These are phyloP conservation scores for Eciton burchellii DNA, from an alignment of 1,140 invertebrate genomes.

Conservation along the genomic window DNA sequence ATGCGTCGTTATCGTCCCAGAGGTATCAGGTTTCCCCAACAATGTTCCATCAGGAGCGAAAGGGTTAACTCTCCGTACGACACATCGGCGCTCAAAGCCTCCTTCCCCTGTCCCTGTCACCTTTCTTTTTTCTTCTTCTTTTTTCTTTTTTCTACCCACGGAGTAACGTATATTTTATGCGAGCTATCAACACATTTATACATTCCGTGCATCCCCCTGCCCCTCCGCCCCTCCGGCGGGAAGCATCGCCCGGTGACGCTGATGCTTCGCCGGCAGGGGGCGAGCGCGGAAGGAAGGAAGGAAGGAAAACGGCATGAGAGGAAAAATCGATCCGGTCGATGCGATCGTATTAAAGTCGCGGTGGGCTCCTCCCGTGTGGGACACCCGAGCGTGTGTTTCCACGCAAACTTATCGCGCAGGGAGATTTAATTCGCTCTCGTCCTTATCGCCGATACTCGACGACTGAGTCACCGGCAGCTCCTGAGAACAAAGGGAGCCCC, in stretches of 20 bases:
- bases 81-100: constrained; percentile 1
- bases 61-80: neutral
- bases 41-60: neutral
- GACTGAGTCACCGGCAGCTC: constrained; percentile 35
- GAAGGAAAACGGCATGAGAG: neutral
- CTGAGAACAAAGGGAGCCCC: constrained; percentile 49
- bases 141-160: too few relatives aligned
- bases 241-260: neutral
- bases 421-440: constrained; percentile 15
- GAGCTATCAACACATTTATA: constrained; percentile 33
- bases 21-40: constrained; percentile 31
- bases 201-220: neutral
- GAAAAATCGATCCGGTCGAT: neutral
- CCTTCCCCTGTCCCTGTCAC: neutral
- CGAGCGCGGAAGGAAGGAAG: neutral
- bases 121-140: too few relatives aligned
- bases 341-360: neutral
- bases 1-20: constrained; percentile 12
- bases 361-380: neutral
- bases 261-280: too few relatives aligned
- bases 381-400: neutral
- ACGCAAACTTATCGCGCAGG: constrained; percentile 22
- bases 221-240: too few relatives aligned
- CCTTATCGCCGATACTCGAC: constrained; percentile 13
- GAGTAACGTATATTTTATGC: constrained; percentile 25